These are phyloP conservation scores for Anthrax anthrax DNA, from an alignment of 2,888 invertebrate genomes.

Conservation along the genomic window DNA sequence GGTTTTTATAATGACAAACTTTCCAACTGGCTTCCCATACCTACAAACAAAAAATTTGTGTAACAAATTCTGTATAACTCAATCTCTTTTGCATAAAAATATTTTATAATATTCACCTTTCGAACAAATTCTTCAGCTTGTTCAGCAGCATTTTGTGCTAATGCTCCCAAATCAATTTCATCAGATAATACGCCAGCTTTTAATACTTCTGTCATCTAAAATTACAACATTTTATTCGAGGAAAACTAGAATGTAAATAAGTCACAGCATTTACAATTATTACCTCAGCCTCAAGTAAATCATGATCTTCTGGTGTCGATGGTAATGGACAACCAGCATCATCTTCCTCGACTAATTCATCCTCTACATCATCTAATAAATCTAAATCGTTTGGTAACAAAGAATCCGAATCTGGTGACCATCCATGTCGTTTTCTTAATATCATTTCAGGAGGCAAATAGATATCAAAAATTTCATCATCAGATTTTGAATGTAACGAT, in stretches of 20 bases:
- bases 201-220: constrained; percentile 64
- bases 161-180: constrained; percentile 66
- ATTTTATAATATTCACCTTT: constrained; percentile 38
- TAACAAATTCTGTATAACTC: neutral
- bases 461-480: constrained; percentile 27
- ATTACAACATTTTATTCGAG: neutral
- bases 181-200: constrained; percentile 75
- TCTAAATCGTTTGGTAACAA: constrained; percentile 27
- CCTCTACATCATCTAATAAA: constrained; percentile 25
- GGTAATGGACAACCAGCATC: constrained; percentile 73
- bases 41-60: constrained; percentile 18
- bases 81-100: neutral
- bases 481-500: constrained; percentile 13
- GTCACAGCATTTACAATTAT: too few species aligned
- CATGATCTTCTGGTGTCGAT: constrained; percentile 74
- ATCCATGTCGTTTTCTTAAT: constrained; percentile 29
- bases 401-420: constrained; percentile 26
- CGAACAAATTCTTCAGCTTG: constrained; percentile 91
- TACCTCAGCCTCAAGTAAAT: constrained; percentile 65
- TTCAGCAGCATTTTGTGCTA: constrained; percentile 79
- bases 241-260: too few species aligned
- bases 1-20: constrained; percentile 80
- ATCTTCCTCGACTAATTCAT: constrained; percentile 43
- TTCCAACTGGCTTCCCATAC: constrained; percentile 89
- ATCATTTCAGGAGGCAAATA: constrained; percentile 24